Evolutionary conservation across 2,113 vertebrate genomes (phyloP).

Genomic region (Coryphaenoides rupestris): DNA sequence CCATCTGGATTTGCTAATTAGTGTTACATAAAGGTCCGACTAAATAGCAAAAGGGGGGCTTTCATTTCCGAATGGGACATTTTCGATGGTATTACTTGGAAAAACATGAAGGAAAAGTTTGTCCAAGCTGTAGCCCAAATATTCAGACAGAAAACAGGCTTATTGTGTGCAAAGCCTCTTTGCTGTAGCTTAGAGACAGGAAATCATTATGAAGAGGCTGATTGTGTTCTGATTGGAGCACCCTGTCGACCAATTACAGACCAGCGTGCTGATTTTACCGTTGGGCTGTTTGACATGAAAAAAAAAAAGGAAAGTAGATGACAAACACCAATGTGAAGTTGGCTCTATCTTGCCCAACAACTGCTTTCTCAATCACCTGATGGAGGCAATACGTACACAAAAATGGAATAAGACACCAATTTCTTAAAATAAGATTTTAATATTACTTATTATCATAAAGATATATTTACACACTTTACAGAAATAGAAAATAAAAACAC

Average conservation of each 20-base stretch:
- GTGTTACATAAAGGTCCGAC: too few species aligned
- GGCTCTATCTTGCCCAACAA: neutral
- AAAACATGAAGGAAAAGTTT: neutral
- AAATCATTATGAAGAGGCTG: neutral
- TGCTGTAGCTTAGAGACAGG: slow-evolving; percentile 1
- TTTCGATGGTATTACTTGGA: too few species aligned
- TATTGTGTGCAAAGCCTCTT: neutral
- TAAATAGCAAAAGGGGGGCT: too few species aligned
- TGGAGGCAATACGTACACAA: neutral
- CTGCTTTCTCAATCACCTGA: neutral
- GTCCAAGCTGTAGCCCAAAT: neutral
- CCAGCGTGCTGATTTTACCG: neutral
- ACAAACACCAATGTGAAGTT: slow-evolving; percentile 9
- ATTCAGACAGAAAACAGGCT: neutral
- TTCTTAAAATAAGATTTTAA: slow-evolving; percentile 89
- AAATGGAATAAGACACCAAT: slow-evolving; percentile 50
- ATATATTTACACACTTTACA: slow-evolving; percentile 90
- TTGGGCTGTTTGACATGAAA: neutral
- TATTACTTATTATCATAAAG: slow-evolving; percentile 88
- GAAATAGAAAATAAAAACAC: slow-evolving; percentile 88
- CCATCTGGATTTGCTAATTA: too few species aligned
- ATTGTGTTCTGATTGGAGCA: slow-evolving; percentile 6
- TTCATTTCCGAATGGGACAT: too few species aligned
- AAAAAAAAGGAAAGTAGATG: neutral
- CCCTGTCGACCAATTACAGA: neutral